Conservation (phyloP, 2,797 vertebrate genomes). For the Catamblyrhynchus diadema region DNA sequence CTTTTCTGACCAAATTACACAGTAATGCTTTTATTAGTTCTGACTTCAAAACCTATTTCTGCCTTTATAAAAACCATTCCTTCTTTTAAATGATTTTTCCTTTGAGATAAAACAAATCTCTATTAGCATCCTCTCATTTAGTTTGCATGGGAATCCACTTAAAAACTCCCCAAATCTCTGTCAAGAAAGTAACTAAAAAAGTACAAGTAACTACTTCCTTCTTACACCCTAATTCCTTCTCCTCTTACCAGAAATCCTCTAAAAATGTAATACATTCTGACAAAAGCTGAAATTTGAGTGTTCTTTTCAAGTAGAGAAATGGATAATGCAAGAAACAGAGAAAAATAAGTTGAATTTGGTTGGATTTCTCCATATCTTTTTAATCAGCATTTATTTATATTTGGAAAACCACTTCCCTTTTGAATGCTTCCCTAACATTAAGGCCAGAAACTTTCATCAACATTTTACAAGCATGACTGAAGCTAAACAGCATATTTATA, state of each 20-base stretch:
- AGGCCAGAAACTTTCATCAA: constrained; percentile 33
- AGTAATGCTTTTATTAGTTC: background rate
- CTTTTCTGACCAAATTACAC: background rate
- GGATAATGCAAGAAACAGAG: background rate
- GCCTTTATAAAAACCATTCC: background rate
- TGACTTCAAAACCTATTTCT: background rate
- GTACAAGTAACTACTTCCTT: background rate
- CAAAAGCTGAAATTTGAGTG: background rate
- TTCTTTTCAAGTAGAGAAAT: background rate
- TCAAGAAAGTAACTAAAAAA: background rate
- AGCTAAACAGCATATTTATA: background rate
- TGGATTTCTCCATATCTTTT: constrained; percentile 9
- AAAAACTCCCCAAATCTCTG: background rate
- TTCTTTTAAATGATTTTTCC: background rate
- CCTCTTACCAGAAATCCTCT: background rate
- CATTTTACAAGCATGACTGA: constrained; percentile 36
- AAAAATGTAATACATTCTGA: background rate
- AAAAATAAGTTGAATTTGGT: background rate
- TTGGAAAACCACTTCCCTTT: constrained; percentile 38
- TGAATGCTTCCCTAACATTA: background rate
- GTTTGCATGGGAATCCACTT: background rate
- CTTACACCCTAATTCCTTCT: background rate
- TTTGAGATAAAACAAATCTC: background rate
- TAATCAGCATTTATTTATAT: constrained; percentile 18
- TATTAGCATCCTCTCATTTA: background rate